Base-by-base conservation (phyloP, 2,113 vertebrate genomes). In the Athene noctua region DNA sequence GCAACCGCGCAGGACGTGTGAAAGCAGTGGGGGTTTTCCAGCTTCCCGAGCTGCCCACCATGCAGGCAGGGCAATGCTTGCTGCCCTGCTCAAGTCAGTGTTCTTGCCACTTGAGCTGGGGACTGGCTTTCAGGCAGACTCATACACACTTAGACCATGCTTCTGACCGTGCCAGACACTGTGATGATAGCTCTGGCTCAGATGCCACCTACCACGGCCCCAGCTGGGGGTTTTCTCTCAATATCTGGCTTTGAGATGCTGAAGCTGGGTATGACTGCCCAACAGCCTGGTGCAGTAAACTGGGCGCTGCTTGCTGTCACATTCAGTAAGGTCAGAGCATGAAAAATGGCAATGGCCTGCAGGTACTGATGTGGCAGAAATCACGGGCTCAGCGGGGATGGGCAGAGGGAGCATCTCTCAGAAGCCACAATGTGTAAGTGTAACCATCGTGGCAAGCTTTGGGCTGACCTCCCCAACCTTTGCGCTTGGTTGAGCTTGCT, bases 1-100 rank as follows among this genome's bases (percentile, higher is more conserved):
- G 3, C 62, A 95, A n/a, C 68, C 1, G 2, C 0, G 2, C 13
- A 40, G 38, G 40, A 54, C 2, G 0, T 65, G 49, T 0, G 0
- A 25, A 32, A 68, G 74, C 54, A 54, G 44, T 4, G 0, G 18
- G 20, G 10, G 6, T 10, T 52, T 80, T 90, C 40, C 54, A 47
- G 21, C 44, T 77, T 27, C 70, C 27, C 2, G 12, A 52, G 63
- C 40, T 78, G 73, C 44, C 29, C 8, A 10, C 80, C 40, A 4
- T 55, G 66, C n/a, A 49, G 30, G 54, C 42, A 71, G 27, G 34
- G 15, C n/a, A 58, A 40, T 5, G 15, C 54, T 62, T 70, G 17
- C 32, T 59, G 30, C 51, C 25, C 46, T 74, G 66, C 61, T 94
- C 26, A 23, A 13, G 17, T 88, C 55, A 32, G 29, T 40, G 8